Evolutionary conservation across 2,113 vertebrate genomes (phyloP).

Genomic region (Hyla sarda): DNA sequence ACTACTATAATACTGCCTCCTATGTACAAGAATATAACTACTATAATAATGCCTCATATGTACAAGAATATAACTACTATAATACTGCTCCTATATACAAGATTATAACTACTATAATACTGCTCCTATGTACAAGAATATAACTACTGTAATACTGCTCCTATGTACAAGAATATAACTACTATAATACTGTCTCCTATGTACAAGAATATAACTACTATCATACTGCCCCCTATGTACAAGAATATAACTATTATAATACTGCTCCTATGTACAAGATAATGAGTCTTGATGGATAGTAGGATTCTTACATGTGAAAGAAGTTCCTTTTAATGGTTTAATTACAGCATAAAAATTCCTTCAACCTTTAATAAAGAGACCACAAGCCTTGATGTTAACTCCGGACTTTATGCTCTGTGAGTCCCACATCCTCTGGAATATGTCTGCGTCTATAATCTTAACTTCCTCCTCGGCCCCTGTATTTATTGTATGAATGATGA

Average conservation of each 20-base stretch:
- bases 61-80: conserved; percentile 9
- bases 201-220: not conserved
- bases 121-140: not conserved
- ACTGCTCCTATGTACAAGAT: not conserved
- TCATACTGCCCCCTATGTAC: not conserved
- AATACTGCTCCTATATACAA: not conserved
- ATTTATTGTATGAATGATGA: not conserved
- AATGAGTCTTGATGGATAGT: not conserved
- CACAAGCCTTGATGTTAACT: not conserved
- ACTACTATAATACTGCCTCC: conserved; percentile 15
- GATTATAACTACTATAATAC: conserved; percentile 18
- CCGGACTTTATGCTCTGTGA: not conserved
- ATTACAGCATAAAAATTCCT: not conserved
- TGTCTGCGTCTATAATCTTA: not conserved
- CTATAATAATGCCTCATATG: conserved; percentile 4
- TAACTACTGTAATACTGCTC: conserved; percentile 20
- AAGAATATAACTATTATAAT: not conserved
- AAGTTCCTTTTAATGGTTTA: not conserved
- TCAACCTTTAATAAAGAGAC: not conserved
- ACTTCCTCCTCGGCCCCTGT: not conserved
- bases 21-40: conserved; percentile 9
- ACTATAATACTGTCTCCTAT: not conserved
- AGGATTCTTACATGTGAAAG: not conserved
- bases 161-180: not conserved
- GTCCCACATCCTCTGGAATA: not conserved